Conservation (phyloP, 35 echinoderm and acorn worm species). For the Heliocidaris tuberculata region DNA sequence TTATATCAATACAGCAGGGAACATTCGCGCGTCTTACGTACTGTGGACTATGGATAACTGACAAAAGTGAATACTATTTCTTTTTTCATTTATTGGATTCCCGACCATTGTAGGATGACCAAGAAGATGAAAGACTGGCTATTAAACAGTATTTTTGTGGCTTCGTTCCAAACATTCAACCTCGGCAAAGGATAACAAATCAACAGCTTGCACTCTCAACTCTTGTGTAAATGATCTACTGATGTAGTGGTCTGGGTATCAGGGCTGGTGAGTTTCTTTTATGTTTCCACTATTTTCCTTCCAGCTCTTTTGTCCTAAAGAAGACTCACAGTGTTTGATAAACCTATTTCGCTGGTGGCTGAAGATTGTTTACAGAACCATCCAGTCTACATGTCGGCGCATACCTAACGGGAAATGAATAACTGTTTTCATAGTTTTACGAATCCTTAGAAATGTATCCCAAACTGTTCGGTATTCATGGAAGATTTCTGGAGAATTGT, state of each 20-base stretch:
- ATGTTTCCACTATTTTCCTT: not conserved
- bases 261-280: not conserved
- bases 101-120: not conserved
- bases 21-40: not conserved
- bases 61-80: not conserved
- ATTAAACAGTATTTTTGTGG: not conserved
- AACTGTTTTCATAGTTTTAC: not conserved
- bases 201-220: not conserved
- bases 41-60: too few relatives aligned
- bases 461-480: not conserved
- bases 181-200: not conserved
- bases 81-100: not conserved
- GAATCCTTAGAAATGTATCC: conserved; percentile 12
- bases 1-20: not conserved
- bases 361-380: not conserved
- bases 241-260: not conserved
- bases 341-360: not conserved
- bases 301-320: too few relatives aligned
- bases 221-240: not conserved
- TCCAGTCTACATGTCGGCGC: not conserved
- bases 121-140: not conserved
- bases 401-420: not conserved
- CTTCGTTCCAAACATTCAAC: not conserved
- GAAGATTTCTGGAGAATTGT: not conserved
- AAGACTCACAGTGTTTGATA: too few relatives aligned